Percentiles rank a stretch among this genome's conserved stretches.
Evolutionary conservation across 2,113 vertebrate genomes (phyloP).

Genomic region (Menura novaehollandiae): DNA sequence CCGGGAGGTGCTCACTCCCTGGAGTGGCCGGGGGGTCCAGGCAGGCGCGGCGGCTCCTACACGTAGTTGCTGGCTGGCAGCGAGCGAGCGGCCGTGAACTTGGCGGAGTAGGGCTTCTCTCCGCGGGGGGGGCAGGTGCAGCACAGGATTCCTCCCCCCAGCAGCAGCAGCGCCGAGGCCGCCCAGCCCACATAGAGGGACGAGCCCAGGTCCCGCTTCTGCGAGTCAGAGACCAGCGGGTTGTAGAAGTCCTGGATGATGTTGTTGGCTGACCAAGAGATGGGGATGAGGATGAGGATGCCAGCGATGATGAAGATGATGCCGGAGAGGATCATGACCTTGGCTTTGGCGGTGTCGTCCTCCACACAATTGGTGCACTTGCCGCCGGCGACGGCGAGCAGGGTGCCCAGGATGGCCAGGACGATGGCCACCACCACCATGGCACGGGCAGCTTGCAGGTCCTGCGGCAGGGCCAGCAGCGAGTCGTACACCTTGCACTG

Average conservation of each 20-base stretch:
- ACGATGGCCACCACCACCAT: slow-evolving; percentile 78
- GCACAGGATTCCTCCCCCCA: slow-evolving; percentile 86
- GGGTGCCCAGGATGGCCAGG: slow-evolving; percentile 73
- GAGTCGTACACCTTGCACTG: slow-evolving; percentile 89
- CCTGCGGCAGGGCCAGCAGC: slow-evolving; percentile 76
- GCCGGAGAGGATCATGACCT: slow-evolving; percentile 76
- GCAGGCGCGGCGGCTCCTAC: slow-evolving; percentile 5
- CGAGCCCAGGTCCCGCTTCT: slow-evolving; percentile 85
- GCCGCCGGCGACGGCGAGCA: slow-evolving; percentile 82
- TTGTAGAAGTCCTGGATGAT: slow-evolving; percentile 88
- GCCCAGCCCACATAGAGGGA: slow-evolving; percentile 91
- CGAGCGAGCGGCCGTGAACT: slow-evolving; percentile 78
- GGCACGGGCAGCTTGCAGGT: slow-evolving; percentile 85
- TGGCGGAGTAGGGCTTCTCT: slow-evolving; percentile 80
- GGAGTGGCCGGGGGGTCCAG: neutral
- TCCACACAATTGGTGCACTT: slow-evolving; percentile 93
- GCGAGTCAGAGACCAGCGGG: slow-evolving; percentile 68
- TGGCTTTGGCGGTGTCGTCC: slow-evolving; percentile 73
- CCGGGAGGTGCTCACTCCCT: neutral
- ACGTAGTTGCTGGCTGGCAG: slow-evolving; percentile 81
- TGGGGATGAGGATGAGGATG: slow-evolving; percentile 81
- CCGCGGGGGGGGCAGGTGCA: slow-evolving; percentile 74
- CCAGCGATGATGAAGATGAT: slow-evolving; percentile 73
- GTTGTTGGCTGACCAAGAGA: slow-evolving; percentile 81
- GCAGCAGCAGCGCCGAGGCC: slow-evolving; percentile 75